Percentiles rank a stretch among this genome's conserved stretches.
These are phyloP conservation scores for Tychaedon coryphoeus DNA, from an alignment of 2,113 vertebrate species.

Conservation along the genomic window DNA sequence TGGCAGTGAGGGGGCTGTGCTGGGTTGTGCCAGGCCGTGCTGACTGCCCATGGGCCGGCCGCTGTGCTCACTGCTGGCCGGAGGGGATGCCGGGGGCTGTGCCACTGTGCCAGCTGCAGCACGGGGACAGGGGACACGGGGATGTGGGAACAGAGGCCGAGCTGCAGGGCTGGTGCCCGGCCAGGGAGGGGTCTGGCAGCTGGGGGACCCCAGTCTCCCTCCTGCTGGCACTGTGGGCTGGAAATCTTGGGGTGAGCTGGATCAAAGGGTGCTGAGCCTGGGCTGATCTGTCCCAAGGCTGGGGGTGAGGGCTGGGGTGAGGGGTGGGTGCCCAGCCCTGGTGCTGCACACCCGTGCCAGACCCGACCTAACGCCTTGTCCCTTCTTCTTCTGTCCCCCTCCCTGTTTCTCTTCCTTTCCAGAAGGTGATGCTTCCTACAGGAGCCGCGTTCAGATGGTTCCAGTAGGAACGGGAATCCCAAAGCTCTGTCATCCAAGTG, in stretches of 20 bases:
- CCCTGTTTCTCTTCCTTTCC: slow-evolving; percentile 81
- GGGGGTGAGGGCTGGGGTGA: accelerated
- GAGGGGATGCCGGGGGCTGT: not conserved
- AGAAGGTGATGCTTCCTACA: slow-evolving; percentile 99
- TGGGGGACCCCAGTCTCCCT: accelerated
- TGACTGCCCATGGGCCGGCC: accelerated
- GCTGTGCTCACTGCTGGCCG: not conserved
- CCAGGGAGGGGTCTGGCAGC: not conserved
- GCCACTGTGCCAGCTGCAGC: not conserved
- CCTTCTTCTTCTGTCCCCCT: slow-evolving; percentile 51
- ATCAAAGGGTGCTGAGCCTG: not conserved
- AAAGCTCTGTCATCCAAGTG: slow-evolving; percentile 98
- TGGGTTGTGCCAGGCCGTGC: not conserved
- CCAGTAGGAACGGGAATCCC: slow-evolving; percentile 93
- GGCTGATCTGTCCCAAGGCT: accelerated
- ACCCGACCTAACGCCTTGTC: slow-evolving; percentile 52
- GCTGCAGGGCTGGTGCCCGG: not conserved
- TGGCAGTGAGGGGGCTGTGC: not conserved
- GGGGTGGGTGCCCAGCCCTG: not conserved
- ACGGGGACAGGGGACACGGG: accelerated
- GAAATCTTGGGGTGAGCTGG: not conserved
- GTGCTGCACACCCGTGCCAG: not conserved
- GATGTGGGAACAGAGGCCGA: not conserved
- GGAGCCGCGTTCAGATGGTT: slow-evolving; percentile 98
- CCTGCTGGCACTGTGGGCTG: not conserved